Conservation (phyloP, 1,140 invertebrate species). For the Cydia strobilella region DNA sequence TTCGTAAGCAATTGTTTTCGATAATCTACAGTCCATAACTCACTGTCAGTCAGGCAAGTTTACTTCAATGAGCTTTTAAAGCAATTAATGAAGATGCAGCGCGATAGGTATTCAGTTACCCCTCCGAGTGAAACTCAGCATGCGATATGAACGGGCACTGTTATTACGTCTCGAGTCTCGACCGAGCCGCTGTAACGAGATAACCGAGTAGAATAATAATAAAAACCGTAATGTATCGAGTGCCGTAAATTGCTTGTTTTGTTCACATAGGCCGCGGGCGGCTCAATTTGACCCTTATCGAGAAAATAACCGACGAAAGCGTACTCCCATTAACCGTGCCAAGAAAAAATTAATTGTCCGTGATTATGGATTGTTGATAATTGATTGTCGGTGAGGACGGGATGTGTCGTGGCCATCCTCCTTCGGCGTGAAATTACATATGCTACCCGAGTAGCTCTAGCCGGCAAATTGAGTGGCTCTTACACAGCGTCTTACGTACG, state of each 20-base stretch:
- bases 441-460: conserved; percentile 39
- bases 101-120: conserved; percentile 2
- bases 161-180: conserved; percentile 40
- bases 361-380: conserved; percentile 70
- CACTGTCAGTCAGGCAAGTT: conserved; percentile 34
- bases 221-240: conserved; percentile 60
- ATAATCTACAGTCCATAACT: background rate
- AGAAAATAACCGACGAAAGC: conserved; percentile 68
- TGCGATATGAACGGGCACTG: conserved; percentile 36
- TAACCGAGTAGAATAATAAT: conserved; percentile 59
- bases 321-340: conserved; percentile 55
- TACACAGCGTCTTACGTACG: too few relatives aligned
- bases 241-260: conserved; percentile 64
- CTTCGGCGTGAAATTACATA: conserved; percentile 47
- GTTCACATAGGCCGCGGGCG: conserved; percentile 62
- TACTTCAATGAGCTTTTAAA: conserved; percentile 22
- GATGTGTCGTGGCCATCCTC: conserved; percentile 48
- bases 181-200: conserved; percentile 46
- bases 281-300: conserved; percentile 70
- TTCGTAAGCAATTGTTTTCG: background rate
- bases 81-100: conserved; percentile 2
- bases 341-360: conserved; percentile 70
- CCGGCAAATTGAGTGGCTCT: conserved; percentile 19
- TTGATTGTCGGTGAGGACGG: conserved; percentile 56
- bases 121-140: conserved; percentile 5